phyloP scores from a whole-genome alignment of 2,888 invertebrate genomes.

The Acronicta alni region DNA sequence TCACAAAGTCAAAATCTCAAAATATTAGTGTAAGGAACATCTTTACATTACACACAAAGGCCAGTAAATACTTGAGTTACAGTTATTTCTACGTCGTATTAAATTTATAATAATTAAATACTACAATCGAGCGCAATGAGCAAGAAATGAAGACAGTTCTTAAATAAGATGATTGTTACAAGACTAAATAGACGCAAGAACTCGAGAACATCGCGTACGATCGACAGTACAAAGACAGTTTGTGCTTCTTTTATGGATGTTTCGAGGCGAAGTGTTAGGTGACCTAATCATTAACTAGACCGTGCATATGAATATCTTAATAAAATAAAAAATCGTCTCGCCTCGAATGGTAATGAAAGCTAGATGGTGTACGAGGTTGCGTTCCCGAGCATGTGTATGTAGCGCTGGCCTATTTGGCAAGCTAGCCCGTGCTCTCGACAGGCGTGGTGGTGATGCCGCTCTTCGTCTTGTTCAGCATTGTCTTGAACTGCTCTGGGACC shows the following conservation, averaged over 20 bases:
- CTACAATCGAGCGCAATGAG: conserved; percentile 83
- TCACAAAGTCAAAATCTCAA: conserved; percentile 65
- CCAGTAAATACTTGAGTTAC: conserved; percentile 83
- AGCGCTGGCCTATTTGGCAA: too few relatives aligned
- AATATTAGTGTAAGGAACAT: conserved; percentile 75
- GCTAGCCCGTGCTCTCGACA: conserved; percentile 94
- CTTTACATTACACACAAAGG: conserved; percentile 77
- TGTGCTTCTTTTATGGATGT: conserved; percentile 39
- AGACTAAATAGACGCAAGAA: conserved; percentile 54
- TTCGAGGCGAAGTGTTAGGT: conserved; percentile 62
- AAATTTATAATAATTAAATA: conserved; percentile 76
- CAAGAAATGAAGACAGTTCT: conserved; percentile 73
- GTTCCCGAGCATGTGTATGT: conserved; percentile 60
- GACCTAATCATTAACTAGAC: conserved; percentile 74
- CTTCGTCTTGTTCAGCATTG: conserved; percentile 91
- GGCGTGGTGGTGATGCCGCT: conserved; percentile 92
- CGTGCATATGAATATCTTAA: conserved; percentile 68
- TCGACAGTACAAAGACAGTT: conserved; percentile 25
- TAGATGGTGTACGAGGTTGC: conserved; percentile 47
- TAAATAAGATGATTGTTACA: conserved; percentile 60
- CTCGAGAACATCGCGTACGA: conserved; percentile 64
- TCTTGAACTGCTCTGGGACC: conserved; percentile 99
- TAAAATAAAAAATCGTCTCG: conserved; percentile 58
- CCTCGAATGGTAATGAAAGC: conserved; percentile 50
- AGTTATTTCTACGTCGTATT: conserved; percentile 84